Evolutionary conservation across 2,888 invertebrate genomes (phyloP), one percentile per base, ranked within the genome.

Genomic region (Folsomia candida): DNA sequence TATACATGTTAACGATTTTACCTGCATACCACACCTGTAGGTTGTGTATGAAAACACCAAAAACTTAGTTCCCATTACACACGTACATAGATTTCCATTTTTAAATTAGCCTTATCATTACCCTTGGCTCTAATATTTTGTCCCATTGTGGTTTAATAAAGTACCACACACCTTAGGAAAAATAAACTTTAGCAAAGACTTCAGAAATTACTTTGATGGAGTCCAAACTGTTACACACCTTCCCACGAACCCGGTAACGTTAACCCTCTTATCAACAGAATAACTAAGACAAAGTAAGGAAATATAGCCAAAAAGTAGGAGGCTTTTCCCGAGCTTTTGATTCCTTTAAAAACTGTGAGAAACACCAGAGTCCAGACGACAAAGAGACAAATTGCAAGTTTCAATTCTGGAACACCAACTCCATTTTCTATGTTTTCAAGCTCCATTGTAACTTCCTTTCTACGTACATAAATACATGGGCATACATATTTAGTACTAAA

Each of bases 251-350:
- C 47, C 18, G 47, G 47, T 11, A 47, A 18, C 9, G 47, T 47
- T 18, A 47, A 18, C 9, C 9, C 47, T 47, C 47, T 9, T 11
- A 47, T 47, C 18, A 47, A 47, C 9, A 47, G 47, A 18, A 47
- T 18, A 47, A 47, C 9, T 9, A 47, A 18, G 18, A 47, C 47
- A 18, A 18, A 9, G 47, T 47, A 47, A 47, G 47, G 47, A 47
- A 47, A 18, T 47, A 47, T 47, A 47, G 18, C 18, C 88, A 83
- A 94, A 91, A 83, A 94, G 0, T 94, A 94, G 0, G 94, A 89
- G 0, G 89, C 90, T 83, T 91, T 92, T 59, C 92, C 92, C 0
- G 91, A 89, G 80, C 90, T 90, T 82, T 89, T 89, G 0, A 91
- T 90, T 9, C 91, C 91, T 73, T 86, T 87, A 20, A 89, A 85